Conservation (phyloP, 2,113 vertebrate species). For the Corydoras maculifer region DNA sequence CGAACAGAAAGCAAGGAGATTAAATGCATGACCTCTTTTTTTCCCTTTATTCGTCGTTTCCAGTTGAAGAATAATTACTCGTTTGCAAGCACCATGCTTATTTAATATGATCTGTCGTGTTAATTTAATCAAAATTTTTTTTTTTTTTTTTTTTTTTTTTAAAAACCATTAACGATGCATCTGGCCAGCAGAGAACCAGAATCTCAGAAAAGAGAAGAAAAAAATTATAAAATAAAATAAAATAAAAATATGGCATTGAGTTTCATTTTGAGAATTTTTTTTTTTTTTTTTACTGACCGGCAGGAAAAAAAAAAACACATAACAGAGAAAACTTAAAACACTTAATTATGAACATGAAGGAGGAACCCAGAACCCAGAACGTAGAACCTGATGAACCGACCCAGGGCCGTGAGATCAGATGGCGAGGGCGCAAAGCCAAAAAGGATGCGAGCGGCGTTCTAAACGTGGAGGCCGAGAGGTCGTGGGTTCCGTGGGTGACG, state of each 20-base stretch:
- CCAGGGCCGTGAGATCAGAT: no score
- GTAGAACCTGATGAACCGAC: constrained; percentile 43
- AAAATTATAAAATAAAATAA: constrained; percentile 58
- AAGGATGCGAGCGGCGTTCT: no score
- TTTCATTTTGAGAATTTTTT: constrained; percentile 93
- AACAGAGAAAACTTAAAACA: constrained; percentile 56
- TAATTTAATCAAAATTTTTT: constrained; percentile 89
- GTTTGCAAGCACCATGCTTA: constrained; percentile 97
- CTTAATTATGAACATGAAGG: not conserved
- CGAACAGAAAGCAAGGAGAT: constrained; percentile 64
- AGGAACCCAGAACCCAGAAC: not conserved
- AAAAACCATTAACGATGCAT: constrained; percentile 94
- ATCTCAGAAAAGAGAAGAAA: constrained; percentile 88
- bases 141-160: constrained; percentile 30
- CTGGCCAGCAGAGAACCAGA: constrained; percentile 97
- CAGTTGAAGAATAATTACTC: constrained; percentile 66
- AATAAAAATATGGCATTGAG: constrained; percentile 61
- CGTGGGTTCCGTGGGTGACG: no score
- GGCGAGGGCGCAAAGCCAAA: no score
- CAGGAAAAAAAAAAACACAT: constrained; percentile 78
- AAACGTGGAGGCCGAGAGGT: no score
- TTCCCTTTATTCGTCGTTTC: not conserved
- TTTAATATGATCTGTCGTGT: constrained; percentile 89
- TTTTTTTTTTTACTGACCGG: constrained; percentile 84
- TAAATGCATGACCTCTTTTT: constrained; percentile 84